phyloP scores from a whole-genome alignment of 2,888 invertebrate genomes.

The Morpho achilles region DNA sequence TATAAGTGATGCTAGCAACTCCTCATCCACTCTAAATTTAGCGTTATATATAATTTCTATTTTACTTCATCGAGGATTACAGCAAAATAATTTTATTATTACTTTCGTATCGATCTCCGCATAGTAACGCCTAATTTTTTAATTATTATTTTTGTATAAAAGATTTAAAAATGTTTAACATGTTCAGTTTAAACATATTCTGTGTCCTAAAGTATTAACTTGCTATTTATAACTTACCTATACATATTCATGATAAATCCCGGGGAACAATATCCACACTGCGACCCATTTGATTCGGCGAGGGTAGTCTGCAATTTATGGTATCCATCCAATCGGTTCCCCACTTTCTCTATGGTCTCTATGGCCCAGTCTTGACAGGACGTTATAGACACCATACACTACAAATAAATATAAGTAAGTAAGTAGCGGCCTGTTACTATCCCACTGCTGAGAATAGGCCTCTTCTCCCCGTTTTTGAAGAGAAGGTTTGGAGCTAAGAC shows the following conservation, averaged over 20 bases:
- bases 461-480: no score
- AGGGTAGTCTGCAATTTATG: constrained; percentile 81
- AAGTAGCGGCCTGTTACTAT: no score
- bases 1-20: neutral
- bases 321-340: constrained; percentile 81
- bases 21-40: no score
- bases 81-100: neutral
- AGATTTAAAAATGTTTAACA: neutral
- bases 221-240: constrained; percentile 7
- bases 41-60: no score
- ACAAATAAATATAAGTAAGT: neutral
- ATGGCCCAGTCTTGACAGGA: constrained; percentile 82
- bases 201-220: neutral
- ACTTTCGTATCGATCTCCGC: neutral
- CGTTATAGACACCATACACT: constrained; percentile 81
- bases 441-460: no score
- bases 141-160: neutral
- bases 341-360: constrained; percentile 83
- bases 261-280: constrained; percentile 86
- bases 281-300: constrained; percentile 81
- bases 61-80: no score
- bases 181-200: neutral
- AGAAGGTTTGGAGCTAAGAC: no score
- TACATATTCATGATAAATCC: constrained; percentile 85
- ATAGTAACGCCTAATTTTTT: neutral